Base-by-base conservation (phyloP, 2,797 vertebrate species). In the Melanotaenia boesemani region DNA sequence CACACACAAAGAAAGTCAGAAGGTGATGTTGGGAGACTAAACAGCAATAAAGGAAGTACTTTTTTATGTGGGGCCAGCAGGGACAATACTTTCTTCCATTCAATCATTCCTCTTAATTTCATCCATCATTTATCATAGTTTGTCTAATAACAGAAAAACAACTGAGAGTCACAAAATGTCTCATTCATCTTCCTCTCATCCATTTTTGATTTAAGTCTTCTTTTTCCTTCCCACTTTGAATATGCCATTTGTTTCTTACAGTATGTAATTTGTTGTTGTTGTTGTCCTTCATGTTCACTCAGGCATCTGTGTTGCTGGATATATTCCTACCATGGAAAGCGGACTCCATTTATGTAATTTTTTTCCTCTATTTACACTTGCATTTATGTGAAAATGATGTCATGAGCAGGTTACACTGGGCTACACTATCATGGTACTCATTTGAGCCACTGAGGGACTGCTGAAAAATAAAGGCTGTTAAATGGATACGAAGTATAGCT, bases 51-150 rank as follows among this genome's bases (percentile, higher is more conserved):
- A 82, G 81, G 72, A 82, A 77, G 69, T 77, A 63, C 75, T 75
- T 66, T 64, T 85, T 80, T 78, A 88, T 86, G 81, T 62, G 68
- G 18, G 0, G 50, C 76, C 88, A 57, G 73, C 65, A 63, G 89
- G 81, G 84, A 75, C 79, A 34, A 61, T 50, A 11, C 52, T 66
- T 70, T 68, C 80, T 74, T 77, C 28, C 26, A 41, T 50, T 78
- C 70, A 60, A 59, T 69, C 32, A 13, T 66, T 67, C 74, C 70
- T 66, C 39, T 62, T 81, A 76, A 90, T 88, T 89, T 85, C 82
- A 89, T 87, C 83, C 83, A 80, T 88, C 89, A 84, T 86, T 86
- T 8, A 55, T 88, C 83, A 83, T 67, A 75, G 78, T 92, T 85
- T 86, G 85, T 88, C 82, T 84, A 66, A 68, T 57, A 76, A 70